Conservation (phyloP, 2,113 vertebrate species). For the Ivindomyrus marchei region DNA sequence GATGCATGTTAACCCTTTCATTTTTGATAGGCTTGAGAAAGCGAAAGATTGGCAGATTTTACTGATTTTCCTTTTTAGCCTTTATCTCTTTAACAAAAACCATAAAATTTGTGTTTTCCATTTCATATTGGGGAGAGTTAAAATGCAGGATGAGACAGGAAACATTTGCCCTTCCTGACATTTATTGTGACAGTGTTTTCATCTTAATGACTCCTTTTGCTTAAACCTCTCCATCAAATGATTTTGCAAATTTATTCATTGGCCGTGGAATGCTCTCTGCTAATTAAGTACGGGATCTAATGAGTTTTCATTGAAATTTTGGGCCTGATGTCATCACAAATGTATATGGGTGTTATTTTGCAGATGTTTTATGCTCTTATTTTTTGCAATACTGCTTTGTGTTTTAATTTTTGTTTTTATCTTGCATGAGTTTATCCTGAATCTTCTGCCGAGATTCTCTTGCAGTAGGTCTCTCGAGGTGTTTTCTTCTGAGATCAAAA, state of each 20-base stretch:
- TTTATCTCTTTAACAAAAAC: not conserved
- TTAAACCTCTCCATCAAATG: not conserved
- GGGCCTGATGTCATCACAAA: not conserved
- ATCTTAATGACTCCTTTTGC: not conserved
- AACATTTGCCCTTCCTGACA: not conserved
- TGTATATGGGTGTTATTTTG: not conserved
- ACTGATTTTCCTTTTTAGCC: not conserved
- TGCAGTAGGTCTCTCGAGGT: not conserved
- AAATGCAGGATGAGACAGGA: not conserved
- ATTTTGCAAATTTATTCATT: conserved; percentile 7
- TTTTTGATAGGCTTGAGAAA: not conserved
- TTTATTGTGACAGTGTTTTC: not conserved
- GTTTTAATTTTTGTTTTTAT: not conserved
- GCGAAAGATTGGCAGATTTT: not conserved
- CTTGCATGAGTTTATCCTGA: not conserved
- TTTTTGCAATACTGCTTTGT: not conserved
- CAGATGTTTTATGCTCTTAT: not conserved
- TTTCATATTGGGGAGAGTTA: not conserved
- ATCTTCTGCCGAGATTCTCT: not conserved
- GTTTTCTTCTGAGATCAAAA: conserved; percentile 11
- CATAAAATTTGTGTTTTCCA: not conserved
- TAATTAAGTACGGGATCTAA: not conserved
- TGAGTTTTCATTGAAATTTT: not conserved
- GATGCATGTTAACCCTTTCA: not conserved
- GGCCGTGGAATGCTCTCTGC: not conserved